A percentile compares a stretch with the other conserved stretches of the same genome.
phyloP scores from a whole-genome alignment of 35 echinoderm and acorn worm genomes.

The Heliocidaris erythrogramma region DNA sequence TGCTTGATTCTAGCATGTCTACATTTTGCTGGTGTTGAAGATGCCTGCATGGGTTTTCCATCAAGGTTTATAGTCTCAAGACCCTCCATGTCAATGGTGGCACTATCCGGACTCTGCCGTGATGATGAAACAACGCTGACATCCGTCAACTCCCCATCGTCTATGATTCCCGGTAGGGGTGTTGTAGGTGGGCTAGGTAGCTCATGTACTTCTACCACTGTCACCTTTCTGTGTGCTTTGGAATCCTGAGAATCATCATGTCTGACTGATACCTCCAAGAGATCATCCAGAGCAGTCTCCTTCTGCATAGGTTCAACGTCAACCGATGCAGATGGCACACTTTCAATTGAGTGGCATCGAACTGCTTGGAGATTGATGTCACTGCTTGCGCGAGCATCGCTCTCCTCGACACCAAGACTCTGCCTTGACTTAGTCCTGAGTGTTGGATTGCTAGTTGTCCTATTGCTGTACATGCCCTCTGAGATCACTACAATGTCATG shows the following conservation, averaged over 20 bases:
- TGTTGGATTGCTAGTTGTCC: slow-evolving; percentile 81
- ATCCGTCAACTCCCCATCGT: slow-evolving; percentile 50
- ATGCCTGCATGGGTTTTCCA: not conserved
- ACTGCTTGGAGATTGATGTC: slow-evolving; percentile 83
- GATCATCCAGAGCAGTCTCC: slow-evolving; percentile 49
- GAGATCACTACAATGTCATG: slow-evolving; percentile 80
- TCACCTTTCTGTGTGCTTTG: not conserved
- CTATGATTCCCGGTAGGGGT: slow-evolving; percentile 58
- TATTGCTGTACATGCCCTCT: slow-evolving; percentile 86
- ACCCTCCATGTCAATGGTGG: slow-evolving; percentile 4
- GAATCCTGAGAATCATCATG: not conserved
- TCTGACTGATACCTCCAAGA: slow-evolving; percentile 67
- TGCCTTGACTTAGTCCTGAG: slow-evolving; percentile 54
- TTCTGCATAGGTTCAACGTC: slow-evolving; percentile 43
- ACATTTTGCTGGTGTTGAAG: not conserved
- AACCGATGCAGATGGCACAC: slow-evolving; percentile 71
- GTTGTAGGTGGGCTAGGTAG: not conserved
- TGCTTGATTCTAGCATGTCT: slow-evolving; percentile 7
- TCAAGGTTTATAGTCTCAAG: slow-evolving; percentile 28
- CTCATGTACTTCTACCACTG: slow-evolving; percentile 60
- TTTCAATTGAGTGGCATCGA: slow-evolving; percentile 77
- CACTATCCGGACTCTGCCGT: slow-evolving; percentile 33
- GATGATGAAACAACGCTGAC: slow-evolving; percentile 40
- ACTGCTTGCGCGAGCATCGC: slow-evolving; percentile 65
- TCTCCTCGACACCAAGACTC: slow-evolving; percentile 43